Evolutionary conservation across 2,888 invertebrate genomes (phyloP), one percentile per base, ranked within the genome.

Genomic region (Pasiphila rectangulata): DNA sequence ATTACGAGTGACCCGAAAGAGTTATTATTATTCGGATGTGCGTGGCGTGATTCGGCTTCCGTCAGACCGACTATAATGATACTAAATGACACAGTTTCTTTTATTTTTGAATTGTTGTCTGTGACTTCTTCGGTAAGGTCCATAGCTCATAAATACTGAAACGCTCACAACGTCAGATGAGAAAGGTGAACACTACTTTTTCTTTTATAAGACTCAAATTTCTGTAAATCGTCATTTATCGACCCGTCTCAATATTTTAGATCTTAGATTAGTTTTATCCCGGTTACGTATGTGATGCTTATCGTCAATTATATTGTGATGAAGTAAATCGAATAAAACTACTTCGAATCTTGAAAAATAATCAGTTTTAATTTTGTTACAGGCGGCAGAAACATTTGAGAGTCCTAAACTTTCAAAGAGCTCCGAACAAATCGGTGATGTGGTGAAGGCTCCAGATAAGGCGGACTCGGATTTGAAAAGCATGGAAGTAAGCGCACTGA

Each of bases 401-500:
- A 60, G 63, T 61, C 59, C 78, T 76, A 79, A 80, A 79, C 79
- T 79, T 75, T 78, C 75, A 52, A 78, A 75, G 69, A 75, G 64
- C 58, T 67, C 59, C 61, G 79, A 79, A 64, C 76, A 71, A 57
- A 75, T 66, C 35, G 67, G 67, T 16, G 79, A 82, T 45, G 61
- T 63, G 1, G 63, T 67, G 25, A 78, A 75, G 54, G 63, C 76
- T 15, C 69, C 71, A 1, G 77, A 80, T 25, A 78, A 73, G 55
- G 43, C 59, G 9, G 71, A 64, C 38, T 54, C 68, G 5, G 72
- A 74, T 36, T 75, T 83, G 36, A 69, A 73, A 45, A 65, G 63
- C 35, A 85, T 83, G 2, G 83, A 89, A 72, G 80, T 83, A 4
- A 79, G 75, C 55, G 90, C 90, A 17, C 81, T 92, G 32, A 93